Conservation (phyloP, 2,888 invertebrate genomes). For the Zonitis immaculata region DNA sequence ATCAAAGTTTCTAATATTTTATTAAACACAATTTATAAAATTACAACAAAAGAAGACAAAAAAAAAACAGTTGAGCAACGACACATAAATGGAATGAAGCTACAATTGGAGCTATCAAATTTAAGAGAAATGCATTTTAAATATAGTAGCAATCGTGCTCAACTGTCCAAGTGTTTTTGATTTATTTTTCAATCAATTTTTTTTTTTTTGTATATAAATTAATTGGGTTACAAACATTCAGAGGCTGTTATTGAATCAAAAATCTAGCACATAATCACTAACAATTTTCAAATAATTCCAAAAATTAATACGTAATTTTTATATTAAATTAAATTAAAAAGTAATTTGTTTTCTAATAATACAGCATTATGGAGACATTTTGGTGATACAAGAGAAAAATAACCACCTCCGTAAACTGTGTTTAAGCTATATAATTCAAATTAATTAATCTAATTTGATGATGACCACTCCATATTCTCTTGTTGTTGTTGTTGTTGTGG, state of each 20-base stretch:
- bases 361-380: conserved; percentile 10
- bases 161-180: not conserved
- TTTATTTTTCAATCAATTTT: conserved; percentile 3
- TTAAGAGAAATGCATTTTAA: not conserved
- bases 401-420: conserved; percentile 8
- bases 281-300: not conserved
- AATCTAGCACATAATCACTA: not conserved
- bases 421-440: too few relatives aligned
- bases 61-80: conserved; percentile 16
- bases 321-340: conserved; percentile 14
- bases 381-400: conserved; percentile 1
- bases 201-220: too few relatives aligned
- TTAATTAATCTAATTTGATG: conserved; percentile 27
- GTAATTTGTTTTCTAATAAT: conserved; percentile 21
- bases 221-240: not conserved
- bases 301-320: too few relatives aligned
- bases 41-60: conserved; percentile 6
- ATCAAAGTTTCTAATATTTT: conserved; percentile 31
- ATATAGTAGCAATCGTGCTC: not conserved
- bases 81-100: conserved; percentile 30
- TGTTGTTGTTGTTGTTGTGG: conserved; percentile 14
- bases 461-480: conserved; percentile 35
- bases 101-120: conserved; percentile 14
- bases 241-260: not conserved
- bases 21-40: conserved; percentile 30